Conservation (phyloP, 35 echinoderm and acorn worm genomes). For the Eucidaris tribuloides region DNA sequence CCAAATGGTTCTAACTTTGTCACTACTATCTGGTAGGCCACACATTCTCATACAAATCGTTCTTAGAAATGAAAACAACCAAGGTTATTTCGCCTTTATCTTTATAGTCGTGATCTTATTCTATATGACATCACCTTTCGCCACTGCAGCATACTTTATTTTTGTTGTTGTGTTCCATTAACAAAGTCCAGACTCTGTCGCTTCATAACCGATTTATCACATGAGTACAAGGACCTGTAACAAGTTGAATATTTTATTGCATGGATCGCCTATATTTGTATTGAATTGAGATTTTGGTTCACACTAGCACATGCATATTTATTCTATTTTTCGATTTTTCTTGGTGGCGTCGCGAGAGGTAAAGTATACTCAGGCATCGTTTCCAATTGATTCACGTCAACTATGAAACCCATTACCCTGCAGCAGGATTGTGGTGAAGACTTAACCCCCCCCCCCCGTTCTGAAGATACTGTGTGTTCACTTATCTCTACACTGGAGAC, state of each 20-base stretch:
- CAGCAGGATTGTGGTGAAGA: constrained; percentile 55
- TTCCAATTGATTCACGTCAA: constrained; percentile 90
- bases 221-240: background rate
- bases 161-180: too few relatives aligned
- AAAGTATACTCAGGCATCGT: constrained; percentile 53
- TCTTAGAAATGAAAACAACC: too few relatives aligned
- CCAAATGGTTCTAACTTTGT: too few relatives aligned
- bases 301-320: background rate
- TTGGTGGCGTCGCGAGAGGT: constrained; percentile 78
- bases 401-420: constrained; percentile 67
- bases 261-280: background rate
- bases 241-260: background rate
- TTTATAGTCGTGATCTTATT: too few relatives aligned
- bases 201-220: background rate
- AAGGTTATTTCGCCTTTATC: too few relatives aligned
- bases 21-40: too few relatives aligned
- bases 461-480: too few relatives aligned
- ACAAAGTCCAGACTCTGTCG: background rate
- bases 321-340: constrained; percentile 25
- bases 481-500: too few relatives aligned
- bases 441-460: too few relatives aligned
- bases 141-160: too few relatives aligned
- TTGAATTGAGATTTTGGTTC: background rate
- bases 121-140: too few relatives aligned
- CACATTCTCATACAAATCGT: too few relatives aligned